phyloP scores from a whole-genome alignment of 2,797 vertebrate genomes.

The Phoxinus dragarum region DNA sequence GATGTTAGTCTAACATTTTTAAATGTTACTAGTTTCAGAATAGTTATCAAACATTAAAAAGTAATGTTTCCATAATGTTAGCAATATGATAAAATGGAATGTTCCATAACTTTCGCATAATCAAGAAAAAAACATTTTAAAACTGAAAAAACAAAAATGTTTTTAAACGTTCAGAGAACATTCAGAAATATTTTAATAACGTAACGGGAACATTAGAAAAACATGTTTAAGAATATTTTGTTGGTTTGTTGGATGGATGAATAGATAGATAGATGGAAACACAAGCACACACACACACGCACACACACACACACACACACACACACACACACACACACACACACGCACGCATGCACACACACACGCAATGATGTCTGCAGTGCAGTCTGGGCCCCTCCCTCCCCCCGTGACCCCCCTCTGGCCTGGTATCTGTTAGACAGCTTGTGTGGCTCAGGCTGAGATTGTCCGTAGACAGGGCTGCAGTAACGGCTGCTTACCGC shows the following conservation, averaged over 20 bases:
- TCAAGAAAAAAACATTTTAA: not conserved
- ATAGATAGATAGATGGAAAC: not conserved
- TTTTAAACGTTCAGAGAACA: too few relatives aligned
- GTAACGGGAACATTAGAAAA: too few relatives aligned
- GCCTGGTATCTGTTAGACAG: constrained; percentile 53
- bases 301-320: too few relatives aligned
- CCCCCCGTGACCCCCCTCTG: not conserved
- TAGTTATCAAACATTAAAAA: not conserved
- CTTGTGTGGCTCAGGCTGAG: constrained; percentile 51
- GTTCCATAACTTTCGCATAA: not conserved
- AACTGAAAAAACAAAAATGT: too few relatives aligned
- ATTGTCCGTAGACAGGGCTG: constrained; percentile 64
- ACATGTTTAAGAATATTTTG: not conserved
- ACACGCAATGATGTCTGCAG: not conserved
- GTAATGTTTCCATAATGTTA: not conserved
- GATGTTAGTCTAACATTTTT: not conserved
- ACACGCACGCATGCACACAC: not conserved
- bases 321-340: not conserved
- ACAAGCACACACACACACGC: too few relatives aligned
- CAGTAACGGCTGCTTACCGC: constrained; percentile 77
- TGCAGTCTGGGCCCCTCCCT: not conserved
- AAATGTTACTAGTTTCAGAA: not conserved
- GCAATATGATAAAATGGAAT: not conserved
- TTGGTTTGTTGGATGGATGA: not conserved
- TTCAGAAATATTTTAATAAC: too few relatives aligned